Evolutionary conservation across 2,797 vertebrate genomes (phyloP), one percentile per base, ranked within the genome.

Genomic region (Rhincodon typus): DNA sequence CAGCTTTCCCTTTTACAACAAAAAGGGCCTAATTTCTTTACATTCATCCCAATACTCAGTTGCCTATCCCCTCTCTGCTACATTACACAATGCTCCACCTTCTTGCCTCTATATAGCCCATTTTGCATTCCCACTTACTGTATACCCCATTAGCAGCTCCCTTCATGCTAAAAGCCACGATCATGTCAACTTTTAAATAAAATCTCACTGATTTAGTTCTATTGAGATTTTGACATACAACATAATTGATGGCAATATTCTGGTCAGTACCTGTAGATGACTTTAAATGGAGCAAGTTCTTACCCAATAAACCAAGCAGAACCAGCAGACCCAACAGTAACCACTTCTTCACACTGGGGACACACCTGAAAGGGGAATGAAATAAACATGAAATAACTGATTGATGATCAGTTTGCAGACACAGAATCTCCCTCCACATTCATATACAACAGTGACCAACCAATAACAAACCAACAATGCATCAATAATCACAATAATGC

Each of bases 281-380:
- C 15, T 1, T 6, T 66, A 66, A 19, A 34, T 67, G 21, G 90
- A 93, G 62, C 62, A 42, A 38, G 66, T 69, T 38, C 90, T 93
- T 93, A 93, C 90, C 90, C 62, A 93, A 42, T 93, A 93, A 67
- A 3, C 62, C 90, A 21, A 69, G 62, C 62, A 93, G 23, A 21
- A 42, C 66, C n/a, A 93, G 90, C 62, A 84, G 19, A 84, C 82
- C 42, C 82, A 84, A 25, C 21, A 93, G 90, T 66, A 69, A 21
- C 90, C 90, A 93, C n/a, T 12, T 93, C 62, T 93, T 93, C 62
- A 93, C 38, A 69, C 66, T n/a, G 66, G 90, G n/a, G n/a, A 69
- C n/a, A 69, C 90, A 93, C 62, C 90, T 93, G 8, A 62, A 69
- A 38, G n/a, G 21, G 66, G 38, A 93, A 93, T 25, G 19, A 46